These are phyloP conservation scores for Meda fulgida DNA, from an alignment of 2,797 vertebrate genomes.

Conservation along the genomic window DNA sequence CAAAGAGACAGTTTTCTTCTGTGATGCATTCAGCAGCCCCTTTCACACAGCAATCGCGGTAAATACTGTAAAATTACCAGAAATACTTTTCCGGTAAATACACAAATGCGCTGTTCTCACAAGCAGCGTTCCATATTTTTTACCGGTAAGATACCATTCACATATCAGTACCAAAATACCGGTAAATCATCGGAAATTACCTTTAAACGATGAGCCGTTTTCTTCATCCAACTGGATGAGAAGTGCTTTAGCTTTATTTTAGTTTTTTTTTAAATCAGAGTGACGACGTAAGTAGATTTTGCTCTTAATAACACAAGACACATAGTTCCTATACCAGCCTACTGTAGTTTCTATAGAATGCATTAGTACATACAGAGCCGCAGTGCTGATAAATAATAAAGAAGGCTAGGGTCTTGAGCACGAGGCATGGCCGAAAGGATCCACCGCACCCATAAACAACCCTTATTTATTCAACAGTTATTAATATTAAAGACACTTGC, in stretches of 20 bases:
- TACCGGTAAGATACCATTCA: background rate
- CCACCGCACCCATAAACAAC: constrained; percentile 13
- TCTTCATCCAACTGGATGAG: background rate
- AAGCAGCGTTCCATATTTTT: background rate
- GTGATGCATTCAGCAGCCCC: background rate
- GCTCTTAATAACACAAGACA: background rate
- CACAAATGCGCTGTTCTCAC: background rate
- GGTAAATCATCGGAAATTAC: background rate
- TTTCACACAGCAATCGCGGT: background rate
- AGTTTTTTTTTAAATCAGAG: background rate
- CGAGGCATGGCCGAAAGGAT: background rate
- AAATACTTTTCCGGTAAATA: background rate
- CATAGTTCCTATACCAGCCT: background rate
- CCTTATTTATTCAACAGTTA: constrained; percentile 15
- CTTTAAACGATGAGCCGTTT: background rate
- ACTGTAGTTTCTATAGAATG: background rate
- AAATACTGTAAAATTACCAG: background rate
- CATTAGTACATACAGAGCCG: background rate
- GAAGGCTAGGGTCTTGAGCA: background rate
- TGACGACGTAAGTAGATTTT: background rate
- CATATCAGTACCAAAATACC: background rate
- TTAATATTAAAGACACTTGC: constrained; percentile 44
- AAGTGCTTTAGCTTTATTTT: background rate
- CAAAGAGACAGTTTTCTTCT: background rate
- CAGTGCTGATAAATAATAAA: background rate